Evolutionary conservation across 2,888 invertebrate species (phyloP), one percentile per base, ranked within the genome.

Genomic region (Harpagoxenus sublaevis): DNA sequence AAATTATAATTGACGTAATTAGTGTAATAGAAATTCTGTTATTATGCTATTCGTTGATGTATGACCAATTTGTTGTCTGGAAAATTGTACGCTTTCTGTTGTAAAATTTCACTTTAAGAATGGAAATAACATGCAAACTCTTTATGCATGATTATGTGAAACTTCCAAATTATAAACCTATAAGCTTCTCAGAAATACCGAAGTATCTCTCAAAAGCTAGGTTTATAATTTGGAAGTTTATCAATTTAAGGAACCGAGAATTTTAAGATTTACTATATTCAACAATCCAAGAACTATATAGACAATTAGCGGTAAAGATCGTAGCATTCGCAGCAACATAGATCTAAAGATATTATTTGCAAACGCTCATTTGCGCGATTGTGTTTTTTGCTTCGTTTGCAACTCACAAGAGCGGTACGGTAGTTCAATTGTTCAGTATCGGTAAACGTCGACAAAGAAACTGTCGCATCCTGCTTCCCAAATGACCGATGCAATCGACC

Each of bases 401-500:
- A 55, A 55, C 23, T 23, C 23, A 23, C 23, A 23, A 23, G 12
- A 6, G 23, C 28, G 39, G 42, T 39, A 75, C 23, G 23, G 2
- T 31, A 51, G 48, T 39, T 39, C 28, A 48, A 71, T 10, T 39
- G 51, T 51, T n/a, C 31, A 81, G 39, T n/a, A 71, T 28, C 63
- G 23, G 62, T 31, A 15, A 70, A 18, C 55, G 35, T 48, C 28
- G n/a, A 28, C 66, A 51, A 60, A 79, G 68, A 60, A 53, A 73
- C 82, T 74, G 48, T 82, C 85, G 66, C 74, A 42, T 82, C 85
- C 55, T 78, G 66, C 81, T 78, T 66, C 66, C 77, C 84, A 88
- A 91, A 89, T 91, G 90, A 91, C 86, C 87, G 84, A 86, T 83
- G 86, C 88, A 90, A 89, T 91, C 87, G 89, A 85, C 86, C 88